Percentiles rank a stretch among this genome's conserved stretches.
Evolutionary conservation across 2,797 vertebrate genomes (phyloP).

Genomic region (Pristis pectinata): DNA sequence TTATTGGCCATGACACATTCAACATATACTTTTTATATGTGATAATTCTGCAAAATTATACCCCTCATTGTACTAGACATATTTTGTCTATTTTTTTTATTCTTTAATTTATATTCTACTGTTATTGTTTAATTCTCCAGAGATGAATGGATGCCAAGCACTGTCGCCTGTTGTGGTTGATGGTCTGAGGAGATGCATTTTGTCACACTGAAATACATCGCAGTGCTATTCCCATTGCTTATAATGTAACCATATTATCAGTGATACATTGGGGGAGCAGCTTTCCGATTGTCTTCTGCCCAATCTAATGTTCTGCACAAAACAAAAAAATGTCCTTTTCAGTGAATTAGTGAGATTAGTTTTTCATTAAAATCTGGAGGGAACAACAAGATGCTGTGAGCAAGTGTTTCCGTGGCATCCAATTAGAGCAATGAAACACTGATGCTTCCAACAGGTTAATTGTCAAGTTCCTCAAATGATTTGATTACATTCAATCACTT

Average conservation of each 20-base stretch:
- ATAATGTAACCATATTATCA: neutral
- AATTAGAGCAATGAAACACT: neutral
- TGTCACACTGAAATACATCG: neutral
- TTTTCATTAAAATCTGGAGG: neutral
- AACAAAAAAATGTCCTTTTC: neutral
- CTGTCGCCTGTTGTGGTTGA: neutral
- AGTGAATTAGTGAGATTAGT: neutral
- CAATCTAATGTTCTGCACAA: neutral
- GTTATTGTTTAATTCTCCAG: neutral
- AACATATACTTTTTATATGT: too few relatives aligned
- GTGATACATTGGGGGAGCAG: neutral
- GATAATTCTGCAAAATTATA: too few relatives aligned
- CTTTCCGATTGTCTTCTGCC: neutral
- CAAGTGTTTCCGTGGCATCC: neutral
- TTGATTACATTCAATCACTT: slow-evolving; percentile 21
- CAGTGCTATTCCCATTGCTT: neutral
- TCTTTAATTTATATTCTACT: neutral
- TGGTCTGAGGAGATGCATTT: neutral
- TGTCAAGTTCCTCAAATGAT: neutral
- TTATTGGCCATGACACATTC: too few relatives aligned
- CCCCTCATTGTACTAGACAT: too few relatives aligned
- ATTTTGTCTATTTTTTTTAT: too few relatives aligned
- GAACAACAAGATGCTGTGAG: neutral
- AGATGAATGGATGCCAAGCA: neutral
- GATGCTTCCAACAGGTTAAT: neutral